These are phyloP conservation scores for Ectobius pallidus DNA, from an alignment of 2,888 invertebrate genomes.

Conservation along the genomic window DNA sequence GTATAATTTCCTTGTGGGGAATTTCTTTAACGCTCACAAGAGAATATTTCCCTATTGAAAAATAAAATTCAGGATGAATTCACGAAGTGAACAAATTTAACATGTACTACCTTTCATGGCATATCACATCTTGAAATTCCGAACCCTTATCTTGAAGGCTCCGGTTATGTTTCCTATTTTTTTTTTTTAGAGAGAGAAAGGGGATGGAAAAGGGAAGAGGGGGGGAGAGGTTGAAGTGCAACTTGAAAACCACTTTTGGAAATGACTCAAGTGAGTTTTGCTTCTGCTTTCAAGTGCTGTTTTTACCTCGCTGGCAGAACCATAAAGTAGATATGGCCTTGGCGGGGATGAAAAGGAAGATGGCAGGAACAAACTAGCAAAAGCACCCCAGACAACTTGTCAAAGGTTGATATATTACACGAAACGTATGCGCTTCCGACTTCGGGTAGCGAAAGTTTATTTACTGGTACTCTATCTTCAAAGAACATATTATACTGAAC, in stretches of 20 bases:
- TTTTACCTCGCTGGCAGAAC: conserved; percentile 5
- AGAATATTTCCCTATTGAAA: too few relatives aligned
- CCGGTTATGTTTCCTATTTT: neutral
- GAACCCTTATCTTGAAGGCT: neutral
- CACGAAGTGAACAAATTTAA: too few relatives aligned
- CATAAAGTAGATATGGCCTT: conserved; percentile 7
- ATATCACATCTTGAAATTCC: too few relatives aligned
- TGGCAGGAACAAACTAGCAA: neutral
- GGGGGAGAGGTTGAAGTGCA: too few relatives aligned
- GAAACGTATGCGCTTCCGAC: neutral
- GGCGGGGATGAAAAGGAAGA: conserved; percentile 13
- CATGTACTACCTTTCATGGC: too few relatives aligned
- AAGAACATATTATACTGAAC: too few relatives aligned
- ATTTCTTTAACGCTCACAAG: too few relatives aligned
- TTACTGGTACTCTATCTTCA: too few relatives aligned
- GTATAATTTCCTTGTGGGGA: too few relatives aligned
- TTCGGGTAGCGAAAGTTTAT: too few relatives aligned
- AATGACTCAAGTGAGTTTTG: conserved; percentile 29
- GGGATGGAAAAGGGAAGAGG: too few relatives aligned
- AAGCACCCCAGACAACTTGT: conserved; percentile 15
- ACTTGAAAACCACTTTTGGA: conserved; percentile 28
- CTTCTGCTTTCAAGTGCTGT: conserved; percentile 21
- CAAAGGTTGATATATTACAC: conserved; percentile 19
- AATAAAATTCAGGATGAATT: too few relatives aligned
- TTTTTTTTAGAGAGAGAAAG: neutral